A percentile compares a stretch with the other conserved stretches of the same genome.
Evolutionary conservation across 92 coral and sea anemone genomes (phyloP).

Genomic region (Phenganax stokvisi): DNA sequence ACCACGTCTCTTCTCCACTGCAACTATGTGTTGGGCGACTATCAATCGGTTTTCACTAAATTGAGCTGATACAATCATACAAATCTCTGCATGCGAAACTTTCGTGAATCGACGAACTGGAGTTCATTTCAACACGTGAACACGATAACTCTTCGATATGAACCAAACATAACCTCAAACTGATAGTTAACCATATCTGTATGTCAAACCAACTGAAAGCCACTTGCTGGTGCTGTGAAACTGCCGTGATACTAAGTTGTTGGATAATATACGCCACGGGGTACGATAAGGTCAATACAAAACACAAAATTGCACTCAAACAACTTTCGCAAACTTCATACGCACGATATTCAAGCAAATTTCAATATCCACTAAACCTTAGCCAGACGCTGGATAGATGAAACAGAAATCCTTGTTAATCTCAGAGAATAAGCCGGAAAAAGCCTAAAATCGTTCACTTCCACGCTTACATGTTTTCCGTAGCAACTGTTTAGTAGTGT

Average conservation of each 20-base stretch:
- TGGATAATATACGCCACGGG: slow-evolving; percentile 7
- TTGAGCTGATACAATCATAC: background rate
- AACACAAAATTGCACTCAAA: background rate
- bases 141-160: background rate
- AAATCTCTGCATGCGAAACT: background rate
- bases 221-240: background rate
- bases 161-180: slow-evolving; percentile 10
- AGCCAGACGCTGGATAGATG: background rate
- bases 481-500: slow-evolving; percentile 27
- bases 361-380: too few relatives aligned
- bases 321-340: background rate
- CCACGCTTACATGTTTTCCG: slow-evolving; percentile 26
- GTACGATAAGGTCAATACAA: background rate
- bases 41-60: background rate
- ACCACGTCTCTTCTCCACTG: background rate
- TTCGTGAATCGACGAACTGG: background rate
- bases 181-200: background rate
- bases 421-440: background rate
- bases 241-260: slow-evolving; percentile 7
- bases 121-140: slow-evolving; percentile 5
- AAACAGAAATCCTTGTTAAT: background rate
- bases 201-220: background rate
- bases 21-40: background rate
- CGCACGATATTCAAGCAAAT: background rate
- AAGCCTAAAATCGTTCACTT: background rate